phyloP scores from a whole-genome alignment of 2,888 invertebrate species.

The Ichneumoninae sp. region DNA sequence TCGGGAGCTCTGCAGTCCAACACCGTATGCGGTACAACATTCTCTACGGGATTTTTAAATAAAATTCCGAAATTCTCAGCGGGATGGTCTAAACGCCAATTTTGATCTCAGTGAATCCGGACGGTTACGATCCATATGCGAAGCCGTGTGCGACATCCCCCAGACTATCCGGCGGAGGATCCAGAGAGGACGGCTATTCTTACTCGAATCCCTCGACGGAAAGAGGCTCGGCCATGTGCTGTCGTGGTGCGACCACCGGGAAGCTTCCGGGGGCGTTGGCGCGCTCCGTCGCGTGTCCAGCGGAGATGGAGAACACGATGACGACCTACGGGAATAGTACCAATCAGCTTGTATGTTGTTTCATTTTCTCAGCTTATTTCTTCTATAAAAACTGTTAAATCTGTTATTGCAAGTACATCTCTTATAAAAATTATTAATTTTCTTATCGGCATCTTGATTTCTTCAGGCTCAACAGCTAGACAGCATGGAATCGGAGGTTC shows the following conservation, averaged over 20 bases:
- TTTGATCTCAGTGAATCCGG: constrained; percentile 45
- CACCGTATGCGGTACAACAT: constrained; percentile 67
- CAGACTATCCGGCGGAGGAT: constrained; percentile 74
- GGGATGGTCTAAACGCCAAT: not conserved
- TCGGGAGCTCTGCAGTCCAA: constrained; percentile 59
- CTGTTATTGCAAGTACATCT: not conserved
- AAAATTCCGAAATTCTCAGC: not conserved
- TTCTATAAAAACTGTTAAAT: not conserved
- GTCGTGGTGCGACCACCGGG: constrained; percentile 69
- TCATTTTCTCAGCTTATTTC: not conserved
- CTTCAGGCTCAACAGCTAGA: constrained; percentile 87
- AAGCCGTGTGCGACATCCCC: constrained; percentile 54
- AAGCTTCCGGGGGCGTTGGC: constrained; percentile 65
- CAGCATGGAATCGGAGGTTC: constrained; percentile 87
- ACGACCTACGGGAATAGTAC: constrained; percentile 84
- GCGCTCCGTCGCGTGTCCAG: constrained; percentile 82
- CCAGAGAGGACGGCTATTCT: constrained; percentile 67
- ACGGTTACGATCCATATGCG: constrained; percentile 40
- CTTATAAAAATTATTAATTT: not conserved
- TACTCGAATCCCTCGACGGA: constrained; percentile 57
- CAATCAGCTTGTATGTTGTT: constrained; percentile 81
- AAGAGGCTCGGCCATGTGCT: constrained; percentile 73
- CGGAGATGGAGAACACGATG: constrained; percentile 83
- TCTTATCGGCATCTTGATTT: not conserved
- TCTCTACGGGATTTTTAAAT: not conserved